Base-by-base conservation (phyloP, 1,140 invertebrate genomes). In the Bemisia tabaci region DNA sequence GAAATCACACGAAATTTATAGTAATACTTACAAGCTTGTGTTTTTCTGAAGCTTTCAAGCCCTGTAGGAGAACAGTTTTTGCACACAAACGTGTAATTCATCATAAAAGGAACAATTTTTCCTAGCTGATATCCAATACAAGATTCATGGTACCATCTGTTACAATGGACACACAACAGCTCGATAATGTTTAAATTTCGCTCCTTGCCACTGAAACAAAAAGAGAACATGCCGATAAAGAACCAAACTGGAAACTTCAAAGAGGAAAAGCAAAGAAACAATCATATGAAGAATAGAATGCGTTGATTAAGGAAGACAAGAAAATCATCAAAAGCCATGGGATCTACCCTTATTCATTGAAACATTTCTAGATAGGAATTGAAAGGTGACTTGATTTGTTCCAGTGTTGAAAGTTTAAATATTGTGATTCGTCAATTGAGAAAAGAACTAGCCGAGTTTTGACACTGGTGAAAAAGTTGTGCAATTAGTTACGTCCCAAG, bases 81-180 rank as follows among this genome's bases (percentile, higher is more conserved):
- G 76, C 96, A 98, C 67, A 93, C 84, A 77, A 98, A 98, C 68
- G 94, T 82, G 78, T 98, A 98, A 77, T 95, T 97, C 70, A 92
- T 89, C 85, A 97, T 92, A 74, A 98, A 98, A 0, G 94, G 94
- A 27, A 98, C 87, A 60, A 94, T 77, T 78, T 94, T 95, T 27
- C 93, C 92, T 23, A 95, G 74, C 73, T 94, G 90, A 79, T 92
- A 92, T 21, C 88, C 86, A 66, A 96, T 91, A 73, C 94, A 97
- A 1, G 89, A 89, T 76, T 95, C 91, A 74, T 97, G 95, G 77
- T 89, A 96, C 93, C 93, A 97, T 73, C 87, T 83, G 63, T 84
- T 84, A 74, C 95, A 97, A 70, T 86, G 89, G 39, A 89, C 90
- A 80, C 95, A 97, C 62, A 95, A 80, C 24, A 97, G 75, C 79